Percentiles rank a stretch among this genome's conserved stretches.
These are phyloP conservation scores for Dichetophora obliterata DNA, from an alignment of 2,888 invertebrate species.

Conservation along the genomic window DNA sequence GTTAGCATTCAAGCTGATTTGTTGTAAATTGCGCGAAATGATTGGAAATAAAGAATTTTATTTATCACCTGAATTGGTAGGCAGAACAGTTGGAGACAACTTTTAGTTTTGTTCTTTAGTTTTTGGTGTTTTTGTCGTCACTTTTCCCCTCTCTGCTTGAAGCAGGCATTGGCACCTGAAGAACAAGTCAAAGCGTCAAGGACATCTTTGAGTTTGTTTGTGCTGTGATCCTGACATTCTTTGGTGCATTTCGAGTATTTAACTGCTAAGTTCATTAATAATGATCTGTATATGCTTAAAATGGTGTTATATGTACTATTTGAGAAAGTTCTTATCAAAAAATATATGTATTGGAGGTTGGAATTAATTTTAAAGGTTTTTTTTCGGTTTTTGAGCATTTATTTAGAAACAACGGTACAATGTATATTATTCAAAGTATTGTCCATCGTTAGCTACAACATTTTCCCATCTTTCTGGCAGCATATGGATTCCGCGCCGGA, in stretches of 20 bases:
- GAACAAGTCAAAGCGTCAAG: conserved; percentile 6
- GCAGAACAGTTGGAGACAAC: conserved; percentile 66
- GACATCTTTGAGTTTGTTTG: background rate
- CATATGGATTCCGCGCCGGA: too few species aligned
- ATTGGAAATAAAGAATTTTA: conserved; percentile 67
- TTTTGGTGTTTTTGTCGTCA: background rate
- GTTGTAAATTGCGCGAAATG: conserved; percentile 66
- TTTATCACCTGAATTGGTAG: conserved; percentile 66
- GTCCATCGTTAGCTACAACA: too few species aligned
- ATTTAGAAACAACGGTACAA: too few species aligned
- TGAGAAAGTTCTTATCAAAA: too few species aligned
- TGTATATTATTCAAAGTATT: too few species aligned
- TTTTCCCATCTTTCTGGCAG: too few species aligned
- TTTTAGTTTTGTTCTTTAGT: conserved; percentile 33
- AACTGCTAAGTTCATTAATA: background rate
- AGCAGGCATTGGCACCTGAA: background rate
- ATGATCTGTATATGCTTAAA: too few species aligned
- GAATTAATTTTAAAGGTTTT: too few species aligned
- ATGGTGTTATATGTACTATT: too few species aligned
- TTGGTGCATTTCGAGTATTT: background rate
- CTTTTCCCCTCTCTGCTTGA: background rate
- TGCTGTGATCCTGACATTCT: background rate
- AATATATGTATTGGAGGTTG: too few species aligned
- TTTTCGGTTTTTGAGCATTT: too few species aligned
- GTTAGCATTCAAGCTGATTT: conserved; percentile 55